Percentiles rank a stretch among this genome's conserved stretches.
phyloP scores from a whole-genome alignment of 2,888 invertebrate genomes.

The Conops quadrifasciatus region DNA sequence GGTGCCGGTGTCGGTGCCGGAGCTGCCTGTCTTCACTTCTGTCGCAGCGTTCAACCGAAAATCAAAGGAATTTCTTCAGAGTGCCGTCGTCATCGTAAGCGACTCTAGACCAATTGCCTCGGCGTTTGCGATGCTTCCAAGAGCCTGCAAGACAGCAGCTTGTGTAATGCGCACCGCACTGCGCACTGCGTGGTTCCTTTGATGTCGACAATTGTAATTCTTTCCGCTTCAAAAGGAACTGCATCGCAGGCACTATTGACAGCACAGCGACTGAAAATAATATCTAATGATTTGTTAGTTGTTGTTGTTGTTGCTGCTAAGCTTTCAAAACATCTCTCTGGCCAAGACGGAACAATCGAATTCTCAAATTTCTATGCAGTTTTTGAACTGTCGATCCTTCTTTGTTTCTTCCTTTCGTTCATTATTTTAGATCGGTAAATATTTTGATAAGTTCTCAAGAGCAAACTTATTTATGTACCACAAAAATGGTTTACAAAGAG shows the following conservation, averaged over 20 bases:
- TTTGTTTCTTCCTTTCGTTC: neutral
- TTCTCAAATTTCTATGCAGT: neutral
- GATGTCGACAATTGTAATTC: neutral
- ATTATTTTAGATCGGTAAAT: no score
- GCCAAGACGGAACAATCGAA: neutral
- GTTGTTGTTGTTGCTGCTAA: no score
- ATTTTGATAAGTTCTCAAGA: slow-evolving; percentile 24
- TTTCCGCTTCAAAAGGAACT: neutral
- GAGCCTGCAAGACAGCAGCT: neutral
- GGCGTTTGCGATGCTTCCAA: no score
- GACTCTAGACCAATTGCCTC: neutral
- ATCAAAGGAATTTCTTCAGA: neutral
- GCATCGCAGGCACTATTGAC: neutral
- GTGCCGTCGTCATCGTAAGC: neutral
- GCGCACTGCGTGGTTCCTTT: neutral
- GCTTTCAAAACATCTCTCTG: neutral
- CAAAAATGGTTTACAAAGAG: neutral
- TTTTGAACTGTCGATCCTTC: neutral
- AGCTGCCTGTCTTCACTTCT: neutral
- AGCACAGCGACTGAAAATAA: no score
- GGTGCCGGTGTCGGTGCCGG: no score
- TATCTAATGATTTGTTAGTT: no score
- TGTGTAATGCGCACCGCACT: neutral
- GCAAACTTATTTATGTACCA: slow-evolving; percentile 21
- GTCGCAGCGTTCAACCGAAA: neutral